Evolutionary conservation across 2,888 invertebrate genomes (phyloP).

Genomic region (Herminia tarsipennalis): DNA sequence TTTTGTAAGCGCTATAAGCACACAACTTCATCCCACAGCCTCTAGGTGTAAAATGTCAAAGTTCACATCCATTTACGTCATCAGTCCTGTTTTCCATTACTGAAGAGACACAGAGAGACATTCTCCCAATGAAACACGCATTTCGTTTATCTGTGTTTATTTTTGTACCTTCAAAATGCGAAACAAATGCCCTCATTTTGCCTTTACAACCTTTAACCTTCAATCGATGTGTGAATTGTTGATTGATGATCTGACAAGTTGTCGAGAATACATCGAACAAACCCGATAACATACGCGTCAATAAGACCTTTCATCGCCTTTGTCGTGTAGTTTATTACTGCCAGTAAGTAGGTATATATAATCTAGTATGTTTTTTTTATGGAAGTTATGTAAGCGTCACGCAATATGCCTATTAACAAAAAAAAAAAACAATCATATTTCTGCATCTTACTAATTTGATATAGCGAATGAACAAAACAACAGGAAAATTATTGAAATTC

Average conservation of each 20-base stretch:
- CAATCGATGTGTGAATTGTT: background rate
- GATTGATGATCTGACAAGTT: background rate
- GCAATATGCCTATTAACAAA: too few species aligned
- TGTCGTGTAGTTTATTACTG: too few species aligned
- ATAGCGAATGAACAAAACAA: too few species aligned
- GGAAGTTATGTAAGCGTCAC: too few species aligned
- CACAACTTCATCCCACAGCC: constrained; percentile 10
- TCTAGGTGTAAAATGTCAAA: constrained; percentile 44
- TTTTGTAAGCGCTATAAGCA: constrained; percentile 10
- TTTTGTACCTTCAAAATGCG: background rate
- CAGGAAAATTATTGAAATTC: too few species aligned
- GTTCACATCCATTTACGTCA: constrained; percentile 46
- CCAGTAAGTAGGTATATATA: too few species aligned
- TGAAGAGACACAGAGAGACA: constrained; percentile 24
- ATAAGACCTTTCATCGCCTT: too few species aligned
- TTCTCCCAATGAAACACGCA: constrained; percentile 24
- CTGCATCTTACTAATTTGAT: too few species aligned
- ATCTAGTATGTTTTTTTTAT: too few species aligned
- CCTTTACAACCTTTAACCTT: background rate
- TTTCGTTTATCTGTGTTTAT: constrained; percentile 12
- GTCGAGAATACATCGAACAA: background rate
- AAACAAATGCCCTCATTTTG: background rate
- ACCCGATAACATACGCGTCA: too few species aligned
- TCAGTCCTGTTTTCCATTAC: constrained; percentile 28
- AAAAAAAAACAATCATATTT: too few species aligned